Evolutionary conservation across 2,888 invertebrate genomes (phyloP).

Genomic region (Eupithecia vulgata): DNA sequence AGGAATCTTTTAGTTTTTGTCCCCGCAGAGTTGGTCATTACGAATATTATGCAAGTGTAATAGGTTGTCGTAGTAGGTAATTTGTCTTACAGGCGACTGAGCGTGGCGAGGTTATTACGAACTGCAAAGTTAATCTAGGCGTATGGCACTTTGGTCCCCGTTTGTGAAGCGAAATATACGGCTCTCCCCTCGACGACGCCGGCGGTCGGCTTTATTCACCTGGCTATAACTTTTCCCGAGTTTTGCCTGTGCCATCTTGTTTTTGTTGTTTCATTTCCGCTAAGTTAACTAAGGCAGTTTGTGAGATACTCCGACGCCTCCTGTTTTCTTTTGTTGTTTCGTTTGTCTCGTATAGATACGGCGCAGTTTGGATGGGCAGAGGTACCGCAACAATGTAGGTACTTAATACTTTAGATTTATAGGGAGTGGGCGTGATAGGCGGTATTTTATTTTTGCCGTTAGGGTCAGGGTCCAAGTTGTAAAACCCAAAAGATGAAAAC

Average conservation of each 20-base stretch:
- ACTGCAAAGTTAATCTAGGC: conserved; percentile 45
- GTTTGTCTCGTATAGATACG: conserved; percentile 27
- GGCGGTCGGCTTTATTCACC: conserved; percentile 46
- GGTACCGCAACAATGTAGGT: conserved; percentile 16
- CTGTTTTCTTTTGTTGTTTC: conserved; percentile 37
- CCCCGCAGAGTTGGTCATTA: conserved; percentile 26
- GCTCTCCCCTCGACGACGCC: conserved; percentile 46
- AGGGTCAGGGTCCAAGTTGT: not conserved
- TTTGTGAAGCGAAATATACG: conserved; percentile 38
- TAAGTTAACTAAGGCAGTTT: conserved; percentile 44
- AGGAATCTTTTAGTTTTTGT: conserved; percentile 19
- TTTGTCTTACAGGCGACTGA: conserved; percentile 42
- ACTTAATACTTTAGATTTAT: conserved; percentile 22
- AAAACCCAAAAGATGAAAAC: not conserved
- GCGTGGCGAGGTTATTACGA: conserved; percentile 38
- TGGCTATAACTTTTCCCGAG: conserved; percentile 45
- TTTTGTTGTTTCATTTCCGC: conserved; percentile 47
- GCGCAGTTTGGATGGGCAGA: conserved; percentile 14
- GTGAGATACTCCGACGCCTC: conserved; percentile 39
- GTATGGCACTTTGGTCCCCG: conserved; percentile 42
- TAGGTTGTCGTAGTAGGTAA: conserved; percentile 40
- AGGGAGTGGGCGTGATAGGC: not conserved
- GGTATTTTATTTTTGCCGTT: conserved; percentile 2
- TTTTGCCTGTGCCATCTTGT: conserved; percentile 47
- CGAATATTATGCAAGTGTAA: conserved; percentile 42